phyloP scores from a whole-genome alignment of 2,888 invertebrate species.

The Pammene fasciana region DNA sequence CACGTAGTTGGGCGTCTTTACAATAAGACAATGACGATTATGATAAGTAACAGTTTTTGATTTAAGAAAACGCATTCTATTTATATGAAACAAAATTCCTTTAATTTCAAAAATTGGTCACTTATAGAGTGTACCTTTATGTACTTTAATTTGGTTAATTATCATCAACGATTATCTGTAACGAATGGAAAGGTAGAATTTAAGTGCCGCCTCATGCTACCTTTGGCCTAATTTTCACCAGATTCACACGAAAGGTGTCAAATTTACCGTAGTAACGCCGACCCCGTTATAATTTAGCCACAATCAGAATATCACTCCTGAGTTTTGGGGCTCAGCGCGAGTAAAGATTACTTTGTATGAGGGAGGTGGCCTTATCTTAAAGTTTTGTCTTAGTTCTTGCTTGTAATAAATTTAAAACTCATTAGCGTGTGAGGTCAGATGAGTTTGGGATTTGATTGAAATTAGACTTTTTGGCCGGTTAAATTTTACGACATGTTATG shows the following conservation, averaged over 20 bases:
- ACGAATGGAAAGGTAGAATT: too few species aligned
- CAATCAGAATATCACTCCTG: constrained; percentile 52
- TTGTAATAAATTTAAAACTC: constrained; percentile 42
- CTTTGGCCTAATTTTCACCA: constrained; percentile 2
- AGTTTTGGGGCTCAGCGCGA: constrained; percentile 67
- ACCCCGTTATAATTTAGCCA: constrained; percentile 41
- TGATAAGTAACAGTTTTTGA: too few species aligned
- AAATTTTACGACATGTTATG: background rate
- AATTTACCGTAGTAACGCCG: constrained; percentile 33
- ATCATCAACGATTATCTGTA: too few species aligned
- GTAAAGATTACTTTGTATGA: constrained; percentile 77
- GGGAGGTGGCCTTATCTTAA: constrained; percentile 71
- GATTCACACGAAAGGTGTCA: constrained; percentile 24
- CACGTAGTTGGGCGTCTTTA: too few species aligned
- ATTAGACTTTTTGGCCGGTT: constrained; percentile 5
- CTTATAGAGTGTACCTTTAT: too few species aligned
- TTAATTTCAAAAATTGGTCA: too few species aligned
- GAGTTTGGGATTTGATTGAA: constrained; percentile 32
- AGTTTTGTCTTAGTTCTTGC: constrained; percentile 61
- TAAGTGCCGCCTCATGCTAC: background rate
- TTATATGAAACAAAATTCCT: too few species aligned
- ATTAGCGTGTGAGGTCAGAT: constrained; percentile 42
- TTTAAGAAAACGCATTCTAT: too few species aligned
- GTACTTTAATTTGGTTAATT: too few species aligned
- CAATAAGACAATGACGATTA: too few species aligned